phyloP scores from a whole-genome alignment of 1,140 invertebrate species.

The Nomia melanderi region DNA sequence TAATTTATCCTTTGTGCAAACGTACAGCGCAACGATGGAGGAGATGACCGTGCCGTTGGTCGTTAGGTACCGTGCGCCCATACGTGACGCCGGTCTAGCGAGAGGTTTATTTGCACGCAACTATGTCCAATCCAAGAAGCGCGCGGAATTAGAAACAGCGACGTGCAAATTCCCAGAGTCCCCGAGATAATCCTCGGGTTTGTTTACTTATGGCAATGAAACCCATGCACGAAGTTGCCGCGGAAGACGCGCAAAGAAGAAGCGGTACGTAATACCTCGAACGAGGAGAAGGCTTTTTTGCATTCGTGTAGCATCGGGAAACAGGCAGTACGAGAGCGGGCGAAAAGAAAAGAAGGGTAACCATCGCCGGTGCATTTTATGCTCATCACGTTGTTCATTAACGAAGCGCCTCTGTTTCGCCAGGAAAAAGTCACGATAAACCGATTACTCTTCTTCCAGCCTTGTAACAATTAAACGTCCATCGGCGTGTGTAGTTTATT shows the following conservation, averaged over 20 bases:
- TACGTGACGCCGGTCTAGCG: neutral
- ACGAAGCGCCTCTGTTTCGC: conserved; percentile 39
- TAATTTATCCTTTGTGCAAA: conserved; percentile 12
- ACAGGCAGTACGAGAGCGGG: conserved; percentile 18
- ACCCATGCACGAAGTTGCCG: conserved; percentile 17
- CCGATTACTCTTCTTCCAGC: neutral
- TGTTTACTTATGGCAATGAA: conserved; percentile 51
- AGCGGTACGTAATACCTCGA: neutral
- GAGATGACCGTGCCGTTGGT: conserved; percentile 7
- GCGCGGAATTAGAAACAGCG: conserved; percentile 60
- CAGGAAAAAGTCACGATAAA: conserved; percentile 14
- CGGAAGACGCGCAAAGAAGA: conserved; percentile 2
- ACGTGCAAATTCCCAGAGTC: conserved; percentile 62
- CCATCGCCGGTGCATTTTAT: conserved; percentile 38
- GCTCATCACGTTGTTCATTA: conserved; percentile 57
- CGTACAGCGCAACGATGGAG: conserved; percentile 15
- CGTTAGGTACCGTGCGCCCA: neutral
- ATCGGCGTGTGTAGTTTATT: neutral
- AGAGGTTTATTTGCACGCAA: conserved; percentile 56
- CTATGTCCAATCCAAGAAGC: conserved; percentile 38
- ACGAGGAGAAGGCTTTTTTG: neutral
- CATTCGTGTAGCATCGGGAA: neutral
- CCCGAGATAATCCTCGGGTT: conserved; percentile 60
- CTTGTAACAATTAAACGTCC: conserved; percentile 6
- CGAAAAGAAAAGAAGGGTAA: neutral